Base-by-base conservation (phyloP, 2,888 invertebrate species). In the Osedax fenrisi region DNA sequence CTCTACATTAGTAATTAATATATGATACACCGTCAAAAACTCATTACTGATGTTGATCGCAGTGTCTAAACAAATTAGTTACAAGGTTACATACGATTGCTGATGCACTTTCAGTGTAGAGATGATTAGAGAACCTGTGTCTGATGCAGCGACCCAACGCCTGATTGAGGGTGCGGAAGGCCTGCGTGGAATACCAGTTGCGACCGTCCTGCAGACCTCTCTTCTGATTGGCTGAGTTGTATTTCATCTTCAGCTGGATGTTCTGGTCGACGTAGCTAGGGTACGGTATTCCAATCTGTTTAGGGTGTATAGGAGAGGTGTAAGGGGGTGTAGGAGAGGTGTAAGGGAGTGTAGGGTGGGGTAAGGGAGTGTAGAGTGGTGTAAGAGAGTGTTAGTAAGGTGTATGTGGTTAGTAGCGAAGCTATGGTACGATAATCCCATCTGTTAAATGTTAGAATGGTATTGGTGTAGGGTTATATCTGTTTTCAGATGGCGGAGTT, bases 101-200 rank as follows among this genome's bases (percentile, higher is more conserved):
- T 2, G 13, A 21, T 61, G 13, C 61, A 64, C 22, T 64, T 10
- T 10, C 22, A 10, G 10, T n/a, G n/a, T 26, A 74, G 77, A 24
- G 61, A n/a, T n/a, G n/a, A n/a, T n/a, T n/a, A n/a, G n/a, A n/a
- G 41, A 41, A 83, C 83, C 86, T 86, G 85, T 91, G 91, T 0
- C 91, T 87, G n/a, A 91, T 89, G 79, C 90, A 90, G 64, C 91
- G 86, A 1, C 92, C 92, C 59, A 90, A 86, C 0, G 91, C 91
- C 83, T 92, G 92, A 85, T 92, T 92, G 77, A 92, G 81, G 0
- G 91, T 91, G 77, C 91, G 86, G 83, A 87, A 90, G 0, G 90
- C 90, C 81, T 91, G 90, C 25, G 89, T 88, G 75, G 87, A 87
- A 79, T 88, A 89, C 90, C 90, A 90, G 77, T 89, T 87, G 27